phyloP scores from a whole-genome alignment of 2,888 invertebrate genomes.

The Aradus depressus region DNA sequence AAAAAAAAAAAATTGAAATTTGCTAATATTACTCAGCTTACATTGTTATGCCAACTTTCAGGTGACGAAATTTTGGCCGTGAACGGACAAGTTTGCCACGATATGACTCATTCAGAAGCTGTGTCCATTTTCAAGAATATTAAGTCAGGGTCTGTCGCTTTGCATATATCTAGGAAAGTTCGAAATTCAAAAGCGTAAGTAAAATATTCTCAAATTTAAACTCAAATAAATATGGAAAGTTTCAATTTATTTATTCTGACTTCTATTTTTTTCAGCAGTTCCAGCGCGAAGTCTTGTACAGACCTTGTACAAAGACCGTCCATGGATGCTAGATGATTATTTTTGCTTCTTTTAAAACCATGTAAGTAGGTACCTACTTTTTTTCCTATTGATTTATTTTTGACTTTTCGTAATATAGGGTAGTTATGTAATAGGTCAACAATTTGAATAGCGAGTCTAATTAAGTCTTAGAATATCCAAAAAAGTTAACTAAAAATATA shows the following conservation, averaged over 20 bases:
- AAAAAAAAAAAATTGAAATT: background rate
- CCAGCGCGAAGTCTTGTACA: slow-evolving; percentile 59
- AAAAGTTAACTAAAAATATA: too few relatives aligned
- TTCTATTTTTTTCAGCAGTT: slow-evolving; percentile 38
- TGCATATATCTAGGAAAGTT: slow-evolving; percentile 56
- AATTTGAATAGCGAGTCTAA: too few relatives aligned
- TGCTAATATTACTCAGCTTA: background rate
- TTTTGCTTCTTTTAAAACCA: too few relatives aligned
- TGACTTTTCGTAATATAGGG: too few relatives aligned
- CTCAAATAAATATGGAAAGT: background rate
- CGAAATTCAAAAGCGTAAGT: slow-evolving; percentile 40
- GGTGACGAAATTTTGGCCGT: slow-evolving; percentile 74
- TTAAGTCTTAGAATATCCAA: too few relatives aligned
- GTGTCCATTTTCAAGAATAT: slow-evolving; percentile 69
- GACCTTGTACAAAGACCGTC: slow-evolving; percentile 43
- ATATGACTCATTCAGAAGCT: slow-evolving; percentile 68
- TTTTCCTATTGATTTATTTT: too few relatives aligned
- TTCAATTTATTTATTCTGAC: background rate
- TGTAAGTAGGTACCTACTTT: too few relatives aligned
- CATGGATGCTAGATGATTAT: slow-evolving; percentile 14
- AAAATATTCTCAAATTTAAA: background rate
- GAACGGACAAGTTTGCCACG: slow-evolving; percentile 68
- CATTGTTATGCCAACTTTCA: slow-evolving; percentile 38
- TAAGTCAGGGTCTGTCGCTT: slow-evolving; percentile 60
- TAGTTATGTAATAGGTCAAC: too few relatives aligned